Conservation (phyloP, 2,113 vertebrate species). For the Drymodes brunneopygia region DNA sequence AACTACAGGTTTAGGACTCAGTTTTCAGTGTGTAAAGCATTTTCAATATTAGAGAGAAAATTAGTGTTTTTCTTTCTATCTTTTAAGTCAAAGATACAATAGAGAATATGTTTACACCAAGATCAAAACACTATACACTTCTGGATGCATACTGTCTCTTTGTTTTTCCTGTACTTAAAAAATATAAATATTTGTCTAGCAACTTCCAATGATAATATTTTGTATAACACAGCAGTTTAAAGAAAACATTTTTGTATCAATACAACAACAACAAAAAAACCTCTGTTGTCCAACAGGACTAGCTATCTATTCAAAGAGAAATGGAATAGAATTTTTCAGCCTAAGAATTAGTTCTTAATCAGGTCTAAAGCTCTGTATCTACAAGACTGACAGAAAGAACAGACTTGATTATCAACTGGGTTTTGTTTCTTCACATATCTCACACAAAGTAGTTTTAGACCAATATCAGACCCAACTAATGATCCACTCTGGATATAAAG, state of each 20-base stretch:
- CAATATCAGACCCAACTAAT: background rate
- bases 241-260: background rate
- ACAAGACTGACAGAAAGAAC: background rate
- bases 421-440: background rate
- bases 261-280: accelerated
- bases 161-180: background rate
- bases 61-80: background rate
- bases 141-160: background rate
- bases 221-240: background rate
- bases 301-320: background rate
- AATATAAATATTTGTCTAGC: background rate
- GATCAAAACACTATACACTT: background rate
- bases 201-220: background rate
- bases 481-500: background rate
- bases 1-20: background rate
- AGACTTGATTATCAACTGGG: accelerated
- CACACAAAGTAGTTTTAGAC: background rate
- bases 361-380: background rate
- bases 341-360: background rate
- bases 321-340: background rate
- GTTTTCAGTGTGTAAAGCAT: background rate
- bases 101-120: background rate
- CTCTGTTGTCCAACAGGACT: background rate
- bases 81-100: background rate
- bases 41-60: background rate